A percentile compares a stretch with the other conserved stretches of the same genome.
Evolutionary conservation across 2,888 invertebrate species (phyloP).

Genomic region (Hydraecia micacea): DNA sequence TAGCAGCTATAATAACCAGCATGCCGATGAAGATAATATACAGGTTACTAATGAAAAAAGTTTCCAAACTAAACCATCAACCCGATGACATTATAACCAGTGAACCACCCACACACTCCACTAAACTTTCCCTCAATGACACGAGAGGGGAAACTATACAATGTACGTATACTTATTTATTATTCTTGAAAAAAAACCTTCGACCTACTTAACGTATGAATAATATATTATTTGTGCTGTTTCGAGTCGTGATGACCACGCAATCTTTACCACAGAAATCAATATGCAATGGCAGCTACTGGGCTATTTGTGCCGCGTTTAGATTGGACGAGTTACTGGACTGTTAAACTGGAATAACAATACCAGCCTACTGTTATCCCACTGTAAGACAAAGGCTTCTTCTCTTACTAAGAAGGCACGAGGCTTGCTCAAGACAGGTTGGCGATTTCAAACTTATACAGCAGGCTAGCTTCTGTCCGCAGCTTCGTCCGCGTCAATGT

Average conservation of each 20-base stretch:
- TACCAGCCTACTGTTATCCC: not conserved
- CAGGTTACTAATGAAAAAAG: slow-evolving; percentile 27
- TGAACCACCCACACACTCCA: not conserved
- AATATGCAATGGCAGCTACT: slow-evolving; percentile 59
- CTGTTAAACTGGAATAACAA: not conserved
- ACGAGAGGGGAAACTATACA: not conserved
- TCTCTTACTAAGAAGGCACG: not conserved
- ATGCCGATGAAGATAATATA: not conserved
- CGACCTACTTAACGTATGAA: slow-evolving; percentile 51
- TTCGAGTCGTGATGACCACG: slow-evolving; percentile 45
- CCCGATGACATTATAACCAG: slow-evolving; percentile 1
- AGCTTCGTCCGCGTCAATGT: no score
- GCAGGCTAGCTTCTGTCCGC: no score
- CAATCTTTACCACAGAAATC: slow-evolving; percentile 62
- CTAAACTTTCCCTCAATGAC: slow-evolving; percentile 30
- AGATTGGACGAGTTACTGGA: slow-evolving; percentile 22
- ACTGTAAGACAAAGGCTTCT: not conserved
- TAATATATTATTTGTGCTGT: slow-evolving; percentile 58
- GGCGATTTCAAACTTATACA: no score
- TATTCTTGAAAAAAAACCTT: slow-evolving; percentile 38
- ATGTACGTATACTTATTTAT: not conserved
- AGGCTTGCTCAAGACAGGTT: no score
- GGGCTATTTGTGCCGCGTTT: slow-evolving; percentile 63
- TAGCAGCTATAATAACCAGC: not conserved
- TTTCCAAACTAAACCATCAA: slow-evolving; percentile 17